Base-by-base conservation (phyloP, 2,797 vertebrate genomes). In the Galaxias olidus region DNA sequence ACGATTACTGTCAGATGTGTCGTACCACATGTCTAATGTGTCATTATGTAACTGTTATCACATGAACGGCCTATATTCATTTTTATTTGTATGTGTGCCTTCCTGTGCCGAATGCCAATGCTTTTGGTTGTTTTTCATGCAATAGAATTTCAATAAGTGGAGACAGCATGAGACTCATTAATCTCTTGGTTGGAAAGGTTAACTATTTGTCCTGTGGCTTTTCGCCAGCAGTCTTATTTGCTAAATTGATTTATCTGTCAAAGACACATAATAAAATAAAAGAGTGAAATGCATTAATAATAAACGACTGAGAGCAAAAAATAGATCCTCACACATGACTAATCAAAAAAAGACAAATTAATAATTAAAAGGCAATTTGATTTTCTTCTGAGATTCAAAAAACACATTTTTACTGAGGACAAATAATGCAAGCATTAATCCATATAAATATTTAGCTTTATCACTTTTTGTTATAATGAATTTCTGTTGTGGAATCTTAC, bases 141-240 rank as follows among this genome's bases (percentile, higher is more conserved):
- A 40, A 51, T 30, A 53, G 54, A 65, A 73, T 61, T 44, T 58
- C 58, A 64, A 63, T 79, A 65, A 77, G 61, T 58, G 60, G 10
- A 63, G 51, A 79, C 77, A 69, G 69, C 64, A 11, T 65, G 77
- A 76, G 46, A 61, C 69, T 84, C 71, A 79, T 82, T 81, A 68
- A 49, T 63, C 43, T 61, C 30, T 12, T 56, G 66, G 71, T 19
- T 54, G 40, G 55, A 80, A 87, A 89, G 80, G 82, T 86, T 71
- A 72, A 4, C 7, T 9, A 61, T 70, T 10, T 50, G 48, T 57
- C 73, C 62, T 43, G 53, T 52, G 17, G 61, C 52, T 65, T 53
- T 41, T 47, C 15, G 15, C 51, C 47, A 48, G 40, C n/a, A 59
- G 65, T 19, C 18, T 62, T 68, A 44, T 49, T 62, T 50, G 59